A percentile compares a stretch with the other conserved stretches of the same genome.
phyloP scores from a whole-genome alignment of 2,888 invertebrate genomes.

The Mimumesa dahlbomi region DNA sequence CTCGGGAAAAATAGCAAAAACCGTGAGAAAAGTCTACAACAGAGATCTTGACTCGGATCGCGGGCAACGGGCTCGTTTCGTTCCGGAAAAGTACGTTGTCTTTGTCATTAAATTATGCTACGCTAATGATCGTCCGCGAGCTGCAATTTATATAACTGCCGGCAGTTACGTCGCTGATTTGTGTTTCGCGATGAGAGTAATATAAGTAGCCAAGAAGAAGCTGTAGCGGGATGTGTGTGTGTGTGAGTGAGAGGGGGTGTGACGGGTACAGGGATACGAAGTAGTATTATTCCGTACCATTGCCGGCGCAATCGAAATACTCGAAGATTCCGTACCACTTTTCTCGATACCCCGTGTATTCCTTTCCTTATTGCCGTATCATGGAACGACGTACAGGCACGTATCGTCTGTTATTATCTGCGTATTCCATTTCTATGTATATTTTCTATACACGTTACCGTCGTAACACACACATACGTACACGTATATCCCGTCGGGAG shows the following conservation, averaged over 20 bases:
- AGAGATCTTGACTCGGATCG: too few species aligned
- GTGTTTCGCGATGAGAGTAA: constrained; percentile 18
- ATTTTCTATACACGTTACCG: constrained; percentile 8
- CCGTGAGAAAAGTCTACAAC: too few species aligned
- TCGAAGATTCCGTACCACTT: constrained; percentile 1
- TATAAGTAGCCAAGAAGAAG: constrained; percentile 18
- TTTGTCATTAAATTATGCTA: constrained; percentile 45
- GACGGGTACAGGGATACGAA: too few species aligned
- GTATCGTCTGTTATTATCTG: constrained; percentile 27
- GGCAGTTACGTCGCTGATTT: constrained; percentile 26
- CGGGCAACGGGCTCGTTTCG: not conserved
- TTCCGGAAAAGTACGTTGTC: constrained; percentile 39
- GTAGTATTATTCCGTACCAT: constrained; percentile 28
- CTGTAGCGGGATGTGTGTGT: too few species aligned
- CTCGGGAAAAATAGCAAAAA: too few species aligned
- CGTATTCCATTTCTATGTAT: constrained; percentile 28
- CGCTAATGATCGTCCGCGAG: constrained; percentile 36
- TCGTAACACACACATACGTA: too few species aligned
- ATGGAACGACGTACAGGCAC: not conserved
- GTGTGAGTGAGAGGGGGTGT: too few species aligned
- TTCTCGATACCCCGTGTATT: constrained; percentile 6
- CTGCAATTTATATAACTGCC: constrained; percentile 37
- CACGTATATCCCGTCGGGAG: constrained; percentile 1
- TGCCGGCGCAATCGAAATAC: constrained; percentile 31
- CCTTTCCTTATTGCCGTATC: constrained; percentile 15